A percentile compares a stretch with the other conserved stretches of the same genome.
These are phyloP conservation scores for Antennarius striatus DNA, from an alignment of 2,113 vertebrate genomes.

Conservation along the genomic window DNA sequence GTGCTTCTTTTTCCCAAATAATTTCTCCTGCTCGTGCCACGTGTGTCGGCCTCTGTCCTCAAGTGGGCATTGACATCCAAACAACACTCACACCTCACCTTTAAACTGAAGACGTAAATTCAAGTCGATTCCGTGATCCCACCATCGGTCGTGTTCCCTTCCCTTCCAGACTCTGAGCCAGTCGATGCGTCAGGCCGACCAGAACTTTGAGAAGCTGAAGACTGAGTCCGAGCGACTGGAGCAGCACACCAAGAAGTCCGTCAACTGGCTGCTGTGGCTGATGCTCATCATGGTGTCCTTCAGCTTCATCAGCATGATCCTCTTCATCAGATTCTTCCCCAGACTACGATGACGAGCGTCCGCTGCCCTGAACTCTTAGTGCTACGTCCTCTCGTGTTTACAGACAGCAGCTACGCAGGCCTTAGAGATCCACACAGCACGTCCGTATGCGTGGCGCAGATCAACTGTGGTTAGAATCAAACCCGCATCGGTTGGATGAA, in stretches of 20 bases:
- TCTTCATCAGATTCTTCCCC: slow-evolving; percentile 96
- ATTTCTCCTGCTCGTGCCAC: neutral
- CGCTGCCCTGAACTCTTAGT: slow-evolving; percentile 36
- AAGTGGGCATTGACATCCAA: slow-evolving; percentile 42
- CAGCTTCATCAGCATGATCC: slow-evolving; percentile 96
- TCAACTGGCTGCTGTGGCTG: slow-evolving; percentile 97
- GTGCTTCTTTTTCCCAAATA: neutral
- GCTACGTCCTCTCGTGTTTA: slow-evolving; percentile 4
- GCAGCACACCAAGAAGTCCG: slow-evolving; percentile 95
- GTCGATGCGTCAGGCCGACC: slow-evolving; percentile 91
- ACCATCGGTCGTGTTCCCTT: neutral
- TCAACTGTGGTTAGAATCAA: slow-evolving; percentile 14
- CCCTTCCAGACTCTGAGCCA: slow-evolving; percentile 87
- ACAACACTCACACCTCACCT: neutral
- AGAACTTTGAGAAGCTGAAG: slow-evolving; percentile 97
- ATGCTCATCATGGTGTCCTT: slow-evolving; percentile 95
- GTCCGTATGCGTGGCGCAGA: slow-evolving; percentile 13
- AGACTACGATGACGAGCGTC: slow-evolving; percentile 84
- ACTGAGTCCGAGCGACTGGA: slow-evolving; percentile 92
- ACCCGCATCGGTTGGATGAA: slow-evolving; percentile 1
- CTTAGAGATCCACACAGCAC: slow-evolving; percentile 12
- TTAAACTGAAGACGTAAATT: neutral
- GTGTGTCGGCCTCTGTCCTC: slow-evolving; percentile 33
- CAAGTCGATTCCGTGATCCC: neutral
- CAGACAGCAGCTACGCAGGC: slow-evolving; percentile 15